phyloP scores from a whole-genome alignment of 37 sponge, comb jelly and placozoan genomes.

The Eunapius fragilis region DNA sequence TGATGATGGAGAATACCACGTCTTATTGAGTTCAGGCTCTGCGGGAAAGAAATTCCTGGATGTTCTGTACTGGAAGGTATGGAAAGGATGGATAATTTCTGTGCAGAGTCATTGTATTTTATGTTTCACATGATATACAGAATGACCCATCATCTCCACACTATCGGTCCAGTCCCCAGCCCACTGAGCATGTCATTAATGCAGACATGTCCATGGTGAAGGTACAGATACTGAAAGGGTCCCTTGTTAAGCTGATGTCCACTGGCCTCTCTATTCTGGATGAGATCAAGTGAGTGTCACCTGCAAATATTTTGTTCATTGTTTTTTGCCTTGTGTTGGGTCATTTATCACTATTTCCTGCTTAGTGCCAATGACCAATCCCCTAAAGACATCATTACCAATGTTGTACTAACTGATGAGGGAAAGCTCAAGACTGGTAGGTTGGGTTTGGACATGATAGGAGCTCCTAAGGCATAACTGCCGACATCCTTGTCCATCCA shows the following conservation, averaged over 20 bases:
- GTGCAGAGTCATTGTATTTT: not conserved
- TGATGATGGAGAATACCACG: not conserved
- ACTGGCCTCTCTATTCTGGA: not conserved
- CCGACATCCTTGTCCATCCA: not conserved
- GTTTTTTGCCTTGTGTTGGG: too few species aligned
- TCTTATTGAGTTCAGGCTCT: not conserved
- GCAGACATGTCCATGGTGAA: slow-evolving; percentile 25
- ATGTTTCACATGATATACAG: slow-evolving; percentile 7
- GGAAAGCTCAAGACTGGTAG: too few species aligned
- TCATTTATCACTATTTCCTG: not conserved
- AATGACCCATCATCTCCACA: slow-evolving; percentile 41
- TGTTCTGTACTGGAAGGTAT: not conserved
- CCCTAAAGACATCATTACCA: too few species aligned
- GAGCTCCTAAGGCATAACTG: not conserved
- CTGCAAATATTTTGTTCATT: not conserved
- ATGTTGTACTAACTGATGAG: too few species aligned
- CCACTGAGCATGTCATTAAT: slow-evolving; percentile 36
- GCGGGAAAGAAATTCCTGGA: not conserved
- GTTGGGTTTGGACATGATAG: not conserved
- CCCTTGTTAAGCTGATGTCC: slow-evolving; percentile 28
- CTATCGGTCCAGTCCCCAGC: slow-evolving; percentile 9
- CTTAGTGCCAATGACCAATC: too few species aligned
- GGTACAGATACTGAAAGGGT: slow-evolving; percentile 27
- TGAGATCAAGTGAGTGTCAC: slow-evolving; percentile 28
- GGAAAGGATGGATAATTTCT: not conserved